These are phyloP conservation scores for Drosophila meridiana DNA, from an alignment of 2,888 invertebrate genomes.

Conservation along the genomic window DNA sequence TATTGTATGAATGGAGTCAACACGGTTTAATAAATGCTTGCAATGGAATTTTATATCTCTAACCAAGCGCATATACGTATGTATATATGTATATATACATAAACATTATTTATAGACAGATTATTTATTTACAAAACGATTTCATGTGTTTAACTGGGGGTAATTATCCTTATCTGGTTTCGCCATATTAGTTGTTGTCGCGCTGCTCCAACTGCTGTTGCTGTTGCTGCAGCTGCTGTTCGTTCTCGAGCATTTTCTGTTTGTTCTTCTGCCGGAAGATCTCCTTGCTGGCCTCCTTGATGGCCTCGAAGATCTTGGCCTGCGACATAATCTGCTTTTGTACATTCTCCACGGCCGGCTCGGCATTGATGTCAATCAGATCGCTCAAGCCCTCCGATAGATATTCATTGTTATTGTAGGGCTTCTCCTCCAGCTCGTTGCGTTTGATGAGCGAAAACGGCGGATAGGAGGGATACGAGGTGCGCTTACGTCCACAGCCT, in stretches of 20 bases:
- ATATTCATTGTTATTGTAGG: slow-evolving; percentile 85
- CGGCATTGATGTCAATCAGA: slow-evolving; percentile 89
- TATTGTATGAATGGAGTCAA: slow-evolving; percentile 45
- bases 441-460: slow-evolving; percentile 80
- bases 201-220: slow-evolving; percentile 52
- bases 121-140: slow-evolving; percentile 49
- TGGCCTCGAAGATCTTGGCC: slow-evolving; percentile 90
- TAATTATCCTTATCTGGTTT: not conserved
- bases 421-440: slow-evolving; percentile 84
- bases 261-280: slow-evolving; percentile 87
- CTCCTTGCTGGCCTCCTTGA: slow-evolving; percentile 91
- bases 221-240: slow-evolving; percentile 57
- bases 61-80: slow-evolving; percentile 21
- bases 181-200: slow-evolving; percentile 57
- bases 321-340: slow-evolving; percentile 92
- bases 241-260: slow-evolving; percentile 71
- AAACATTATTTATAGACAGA: slow-evolving; percentile 9
- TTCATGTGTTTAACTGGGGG: slow-evolving; percentile 26
- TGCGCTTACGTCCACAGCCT: slow-evolving; percentile 92
- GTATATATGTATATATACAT: not conserved
- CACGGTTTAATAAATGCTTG: slow-evolving; percentile 61
- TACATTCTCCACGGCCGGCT: slow-evolving; percentile 90
- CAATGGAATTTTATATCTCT: slow-evolving; percentile 43
- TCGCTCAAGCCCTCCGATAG: slow-evolving; percentile 89
- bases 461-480: slow-evolving; percentile 81